Base-by-base conservation (phyloP, 1,140 invertebrate genomes). In the Drosophila ambigua region DNA sequence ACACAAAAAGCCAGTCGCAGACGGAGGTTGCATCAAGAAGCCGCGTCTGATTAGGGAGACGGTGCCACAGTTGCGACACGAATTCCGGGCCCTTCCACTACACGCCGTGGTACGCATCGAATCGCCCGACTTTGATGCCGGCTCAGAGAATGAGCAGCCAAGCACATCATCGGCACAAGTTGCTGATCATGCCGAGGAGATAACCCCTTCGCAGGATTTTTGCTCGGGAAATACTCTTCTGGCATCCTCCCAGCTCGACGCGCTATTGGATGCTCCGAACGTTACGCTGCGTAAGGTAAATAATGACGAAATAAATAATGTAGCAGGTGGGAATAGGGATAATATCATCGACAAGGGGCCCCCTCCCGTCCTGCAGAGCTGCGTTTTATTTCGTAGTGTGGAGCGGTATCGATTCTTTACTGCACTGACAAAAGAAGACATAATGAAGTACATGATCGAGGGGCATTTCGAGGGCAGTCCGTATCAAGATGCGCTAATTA, bases 21-120 rank as follows among this genome's bases (percentile, higher is more conserved):
- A 15, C 11, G 7, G 6, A 4, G 2, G n/a, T 4, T 8, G 46
- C 5, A 45, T 24, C 5, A 87, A 88, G 11, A 77, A 23, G 41
- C 15, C 23, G 11, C 79, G 66, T 2, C 13, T 78, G 5, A 45
- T 45, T 0, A 51, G 31, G 0, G 71, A 87, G 2, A 65, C 68
- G 45, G 82, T 87, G 31, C 74, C 83, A 2, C 82, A 87, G 50
- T 15, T 87, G 6, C 52, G 55, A 13, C 82, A 87, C 31, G 71
- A 54, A 6, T 87, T 88, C 44, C 75, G 69, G n/a, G 28, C 83
- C 0, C 8, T 87, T 15, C 78, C 82, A 0, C 20, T 87, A 0
- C 13, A 41, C 6, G 35, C 69, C 0, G 39, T 65, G 28, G 73
- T 64, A 0, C 65, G 72, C 16, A 43, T 62, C 0, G 31, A 64